phyloP scores from a whole-genome alignment of 64 coral and sea anemone species.

The Anthopleura sola region DNA sequence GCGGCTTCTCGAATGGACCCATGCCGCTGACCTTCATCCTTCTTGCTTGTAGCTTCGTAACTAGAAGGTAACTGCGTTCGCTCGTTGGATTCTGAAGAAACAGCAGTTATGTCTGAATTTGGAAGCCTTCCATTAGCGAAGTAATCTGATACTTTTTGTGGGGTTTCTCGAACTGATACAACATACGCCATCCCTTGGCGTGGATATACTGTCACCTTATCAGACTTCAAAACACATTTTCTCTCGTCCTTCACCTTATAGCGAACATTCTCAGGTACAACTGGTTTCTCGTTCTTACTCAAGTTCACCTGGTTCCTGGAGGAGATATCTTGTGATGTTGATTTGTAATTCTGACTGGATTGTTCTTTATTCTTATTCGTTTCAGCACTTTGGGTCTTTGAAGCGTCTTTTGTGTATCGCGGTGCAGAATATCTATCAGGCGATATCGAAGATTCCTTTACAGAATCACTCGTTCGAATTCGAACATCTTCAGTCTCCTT shows the following conservation, averaged over 20 bases:
- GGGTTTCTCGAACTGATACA: constrained; percentile 62
- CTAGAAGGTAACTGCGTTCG: neutral
- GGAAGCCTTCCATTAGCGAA: constrained; percentile 26
- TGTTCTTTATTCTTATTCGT: neutral
- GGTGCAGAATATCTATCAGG: neutral
- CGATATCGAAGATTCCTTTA: neutral
- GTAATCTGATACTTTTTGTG: constrained; percentile 53
- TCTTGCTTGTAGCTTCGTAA: constrained; percentile 1
- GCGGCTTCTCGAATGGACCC: neutral
- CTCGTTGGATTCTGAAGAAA: constrained; percentile 16
- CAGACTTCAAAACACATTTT: constrained; percentile 54
- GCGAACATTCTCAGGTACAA: constrained; percentile 70
- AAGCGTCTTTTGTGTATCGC: neutral
- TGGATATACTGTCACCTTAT: constrained; percentile 55
- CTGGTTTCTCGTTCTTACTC: constrained; percentile 74
- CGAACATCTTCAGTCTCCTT: constrained; percentile 3
- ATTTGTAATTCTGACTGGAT: neutral
- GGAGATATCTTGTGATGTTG: neutral
- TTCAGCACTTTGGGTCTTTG: neutral
- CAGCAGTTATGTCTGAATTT: neutral
- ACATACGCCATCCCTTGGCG: constrained; percentile 50
- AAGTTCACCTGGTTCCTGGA: constrained; percentile 32
- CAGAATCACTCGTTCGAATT: neutral
- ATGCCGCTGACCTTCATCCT: neutral
- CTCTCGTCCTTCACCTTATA: constrained; percentile 71